Evolutionary conservation across 2,888 invertebrate genomes (phyloP).

Genomic region (Malthinus flaveolus): DNA sequence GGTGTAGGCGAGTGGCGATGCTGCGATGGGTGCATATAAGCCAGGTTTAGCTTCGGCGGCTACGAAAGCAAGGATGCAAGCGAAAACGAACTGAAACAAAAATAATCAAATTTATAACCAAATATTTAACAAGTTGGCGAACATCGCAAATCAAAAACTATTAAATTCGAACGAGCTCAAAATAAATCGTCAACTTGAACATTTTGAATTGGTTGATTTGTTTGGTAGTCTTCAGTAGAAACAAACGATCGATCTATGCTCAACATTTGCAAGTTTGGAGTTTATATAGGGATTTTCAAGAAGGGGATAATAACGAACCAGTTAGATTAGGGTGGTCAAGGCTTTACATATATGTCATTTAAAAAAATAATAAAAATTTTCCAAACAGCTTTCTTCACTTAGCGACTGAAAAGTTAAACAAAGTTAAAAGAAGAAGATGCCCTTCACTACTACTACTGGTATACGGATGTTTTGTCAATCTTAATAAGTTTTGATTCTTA

Average conservation of each 20-base stretch:
- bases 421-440: too few relatives aligned
- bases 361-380: conserved; percentile 13
- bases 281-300: conserved; percentile 18
- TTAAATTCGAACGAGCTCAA: not conserved
- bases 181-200: conserved; percentile 45
- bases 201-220: conserved; percentile 41
- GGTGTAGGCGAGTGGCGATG: conserved; percentile 38
- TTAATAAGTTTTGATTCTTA: too few relatives aligned
- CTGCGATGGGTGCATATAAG: conserved; percentile 45
- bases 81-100: conserved; percentile 54
- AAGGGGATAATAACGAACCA: conserved; percentile 13
- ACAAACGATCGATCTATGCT: conserved; percentile 10
- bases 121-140: too few relatives aligned
- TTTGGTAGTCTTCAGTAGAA: conserved; percentile 27
- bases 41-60: conserved; percentile 53
- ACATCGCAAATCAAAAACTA: not conserved
- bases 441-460: too few relatives aligned
- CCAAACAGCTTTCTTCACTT: too few relatives aligned
- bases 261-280: not conserved
- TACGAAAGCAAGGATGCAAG: conserved; percentile 56
- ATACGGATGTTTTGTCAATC: too few relatives aligned
- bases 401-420: too few relatives aligned
- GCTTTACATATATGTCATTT: not conserved
- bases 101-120: not conserved
- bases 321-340: conserved; percentile 17